Evolutionary conservation across 2,888 invertebrate species (phyloP), one percentile per base, ranked within the genome.

Genomic region (Zygaena filipendulae): DNA sequence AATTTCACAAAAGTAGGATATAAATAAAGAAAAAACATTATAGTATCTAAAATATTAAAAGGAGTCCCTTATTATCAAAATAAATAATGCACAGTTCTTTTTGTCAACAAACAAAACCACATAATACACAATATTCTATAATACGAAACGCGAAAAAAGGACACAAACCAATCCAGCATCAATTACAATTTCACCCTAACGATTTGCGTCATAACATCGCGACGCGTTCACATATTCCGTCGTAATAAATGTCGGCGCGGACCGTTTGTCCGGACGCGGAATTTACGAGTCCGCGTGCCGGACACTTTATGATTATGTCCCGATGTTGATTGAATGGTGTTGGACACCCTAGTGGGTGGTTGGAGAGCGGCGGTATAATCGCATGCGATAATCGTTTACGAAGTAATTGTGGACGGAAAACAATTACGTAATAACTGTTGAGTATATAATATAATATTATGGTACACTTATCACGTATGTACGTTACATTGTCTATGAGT

Each of bases 281-380:
- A 16, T 16, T 16, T 16, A 16, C 16, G 16, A 16, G 16, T 16
- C 16, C 58, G 59, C 59, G 61, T 58, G 59, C 52, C 58, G 57
- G 52, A 57, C 58, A 48, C 49, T 75, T 77, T 75, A 79, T 71
- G 74, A 75, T 74, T 71, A 74, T 75, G 64, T 68, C 58, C 70
- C 51, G 47, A 57, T 64, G 66, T 63, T 74, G 77, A 77, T 75
- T 72, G 75, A 77, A 75, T 70, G 72, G 67, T 58, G 58, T 51
- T 58, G 59, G 60, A 55, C 61, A 54, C 69, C 67, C 71, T 59
- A 60, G 50, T 46, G 36, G 39, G 33, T 36, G 36, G 38, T 27
- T 35, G n/a, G n/a, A n/a, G n/a, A n/a, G n/a, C 21, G 34, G 27
- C 24, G 14, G 33, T n/a, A n/a, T n/a, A 23, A 35, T 32, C 35